These are phyloP conservation scores for Lycaon pictus DNA, from an alignment of 2,113 vertebrate genomes.

Conservation along the genomic window DNA sequence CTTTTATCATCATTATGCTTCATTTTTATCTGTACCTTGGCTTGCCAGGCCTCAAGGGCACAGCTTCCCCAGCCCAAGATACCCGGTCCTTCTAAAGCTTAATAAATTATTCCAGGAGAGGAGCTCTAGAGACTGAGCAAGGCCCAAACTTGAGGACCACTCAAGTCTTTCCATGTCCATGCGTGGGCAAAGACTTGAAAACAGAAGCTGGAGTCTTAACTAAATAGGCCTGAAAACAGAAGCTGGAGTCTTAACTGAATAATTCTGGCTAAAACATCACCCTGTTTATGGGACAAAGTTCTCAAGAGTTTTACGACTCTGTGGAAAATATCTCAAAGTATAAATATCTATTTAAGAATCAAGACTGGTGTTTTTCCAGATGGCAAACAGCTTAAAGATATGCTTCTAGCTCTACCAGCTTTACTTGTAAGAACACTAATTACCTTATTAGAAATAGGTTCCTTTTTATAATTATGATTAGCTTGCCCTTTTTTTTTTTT, in stretches of 20 bases:
- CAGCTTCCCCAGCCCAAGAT: neutral
- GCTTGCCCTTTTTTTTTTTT: neutral
- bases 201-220: neutral
- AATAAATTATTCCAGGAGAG: neutral
- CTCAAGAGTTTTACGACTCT: neutral
- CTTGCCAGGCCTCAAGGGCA: neutral
- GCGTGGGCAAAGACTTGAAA: neutral
- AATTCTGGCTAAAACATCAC: neutral
- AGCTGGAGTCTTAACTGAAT: neutral
- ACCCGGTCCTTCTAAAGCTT: too few species aligned
- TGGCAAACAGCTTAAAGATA: conserved; percentile 52
- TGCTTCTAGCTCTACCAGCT: conserved; percentile 4
- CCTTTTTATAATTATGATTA: conserved; percentile 39
- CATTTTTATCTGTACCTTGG: too few species aligned
- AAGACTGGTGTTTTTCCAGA: neutral
- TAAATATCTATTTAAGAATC: neutral
- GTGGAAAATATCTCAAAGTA: neutral
- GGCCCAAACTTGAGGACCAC: neutral
- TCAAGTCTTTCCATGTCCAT: neutral
- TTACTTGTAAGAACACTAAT: conserved; percentile 49
- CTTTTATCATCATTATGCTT: rapidly evolving
- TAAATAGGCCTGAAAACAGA: neutral
- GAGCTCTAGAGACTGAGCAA: neutral
- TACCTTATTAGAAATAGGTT: conserved; percentile 37
- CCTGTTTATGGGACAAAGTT: conserved; percentile 29